Evolutionary conservation across 1,140 invertebrate genomes (phyloP).

Genomic region (Agrilus planipennis): DNA sequence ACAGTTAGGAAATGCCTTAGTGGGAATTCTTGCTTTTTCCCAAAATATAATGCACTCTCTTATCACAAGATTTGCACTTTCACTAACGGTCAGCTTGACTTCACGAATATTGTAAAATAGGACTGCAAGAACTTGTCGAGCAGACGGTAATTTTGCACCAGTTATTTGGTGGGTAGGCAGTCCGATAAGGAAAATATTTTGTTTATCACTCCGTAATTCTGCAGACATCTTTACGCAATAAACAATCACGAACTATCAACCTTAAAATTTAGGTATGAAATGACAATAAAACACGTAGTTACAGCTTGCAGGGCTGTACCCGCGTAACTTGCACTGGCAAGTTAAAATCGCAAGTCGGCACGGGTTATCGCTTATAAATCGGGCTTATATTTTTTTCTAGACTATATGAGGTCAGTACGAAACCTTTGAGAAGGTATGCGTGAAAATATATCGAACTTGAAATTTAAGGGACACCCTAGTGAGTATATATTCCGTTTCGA

Average conservation of each 20-base stretch:
- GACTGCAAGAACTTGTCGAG: slow-evolving; percentile 22
- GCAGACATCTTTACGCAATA: no score
- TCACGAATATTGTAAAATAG: slow-evolving; percentile 26
- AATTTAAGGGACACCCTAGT: no score
- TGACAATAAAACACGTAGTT: neutral
- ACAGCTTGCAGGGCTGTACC: neutral
- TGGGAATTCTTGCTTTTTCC: slow-evolving; percentile 23
- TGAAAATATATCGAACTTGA: no score
- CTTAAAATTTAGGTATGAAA: no score
- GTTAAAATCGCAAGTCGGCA: slow-evolving; percentile 4
- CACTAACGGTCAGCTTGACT: slow-evolving; percentile 21
- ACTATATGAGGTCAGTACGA: no score
- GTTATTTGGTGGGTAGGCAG: slow-evolving; percentile 15
- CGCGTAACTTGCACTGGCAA: neutral
- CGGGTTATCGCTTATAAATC: slow-evolving; percentile 1
- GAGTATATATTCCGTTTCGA: no score
- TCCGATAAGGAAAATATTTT: slow-evolving; percentile 11
- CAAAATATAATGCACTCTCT: slow-evolving; percentile 20
- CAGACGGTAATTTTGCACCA: no score
- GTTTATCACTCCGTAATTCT: no score
- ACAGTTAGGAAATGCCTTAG: slow-evolving; percentile 20
- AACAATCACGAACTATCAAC: no score
- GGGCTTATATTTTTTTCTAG: no score
- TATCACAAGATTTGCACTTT: slow-evolving; percentile 25
- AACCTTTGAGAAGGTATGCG: no score